Evolutionary conservation across 2,888 invertebrate species (phyloP).

Genomic region (Caenorhabditis doughertyi): DNA sequence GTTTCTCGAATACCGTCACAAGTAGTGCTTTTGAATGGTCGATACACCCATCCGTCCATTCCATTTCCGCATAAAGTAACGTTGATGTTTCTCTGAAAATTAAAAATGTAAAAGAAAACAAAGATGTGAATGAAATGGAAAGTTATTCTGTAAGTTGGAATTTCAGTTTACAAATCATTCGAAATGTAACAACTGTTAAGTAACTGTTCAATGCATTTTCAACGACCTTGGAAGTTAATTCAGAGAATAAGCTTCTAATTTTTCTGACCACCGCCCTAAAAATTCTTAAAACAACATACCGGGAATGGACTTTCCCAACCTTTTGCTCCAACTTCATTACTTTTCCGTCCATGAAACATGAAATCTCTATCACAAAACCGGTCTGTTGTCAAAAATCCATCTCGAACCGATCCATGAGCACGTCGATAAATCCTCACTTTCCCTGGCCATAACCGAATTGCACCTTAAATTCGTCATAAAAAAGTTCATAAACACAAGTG

Average conservation of each 20-base stretch:
- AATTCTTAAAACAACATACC: constrained; percentile 46
- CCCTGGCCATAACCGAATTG: constrained; percentile 74
- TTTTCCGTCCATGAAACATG: constrained; percentile 80
- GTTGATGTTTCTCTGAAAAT: constrained; percentile 65
- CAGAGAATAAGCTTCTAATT: too few relatives aligned
- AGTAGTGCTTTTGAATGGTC: constrained; percentile 53
- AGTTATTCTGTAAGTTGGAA: too few relatives aligned
- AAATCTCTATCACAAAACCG: constrained; percentile 73
- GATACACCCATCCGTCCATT: constrained; percentile 63
- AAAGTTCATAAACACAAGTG: constrained; percentile 13
- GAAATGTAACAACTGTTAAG: not conserved
- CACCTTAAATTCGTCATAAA: constrained; percentile 57
- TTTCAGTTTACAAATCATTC: too few relatives aligned
- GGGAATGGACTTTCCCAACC: constrained; percentile 76
- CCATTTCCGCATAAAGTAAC: constrained; percentile 59
- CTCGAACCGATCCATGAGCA: constrained; percentile 77
- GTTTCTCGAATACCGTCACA: constrained; percentile 45
- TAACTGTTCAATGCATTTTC: too few relatives aligned
- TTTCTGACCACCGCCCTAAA: too few relatives aligned
- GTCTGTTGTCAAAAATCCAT: constrained; percentile 75
- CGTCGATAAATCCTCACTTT: constrained; percentile 76
- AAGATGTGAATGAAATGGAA: too few relatives aligned
- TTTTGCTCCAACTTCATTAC: constrained; percentile 60
- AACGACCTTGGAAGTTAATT: too few relatives aligned
- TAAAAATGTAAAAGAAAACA: not conserved